Evolutionary conservation across 2,113 vertebrate genomes (phyloP).

Genomic region (Corynorhinus townsendii): DNA sequence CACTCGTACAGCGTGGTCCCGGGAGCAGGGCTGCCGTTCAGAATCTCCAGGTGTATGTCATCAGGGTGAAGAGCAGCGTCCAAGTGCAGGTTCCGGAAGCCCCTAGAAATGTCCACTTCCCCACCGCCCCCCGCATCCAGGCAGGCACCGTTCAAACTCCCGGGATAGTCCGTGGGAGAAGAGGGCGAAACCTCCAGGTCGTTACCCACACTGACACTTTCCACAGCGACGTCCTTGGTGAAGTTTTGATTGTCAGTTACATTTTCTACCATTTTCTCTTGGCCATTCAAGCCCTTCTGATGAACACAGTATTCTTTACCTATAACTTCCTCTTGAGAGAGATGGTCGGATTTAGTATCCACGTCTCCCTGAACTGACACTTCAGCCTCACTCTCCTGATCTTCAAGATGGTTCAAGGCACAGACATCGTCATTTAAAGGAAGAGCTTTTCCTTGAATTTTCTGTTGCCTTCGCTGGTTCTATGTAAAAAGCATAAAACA

Average conservation of each 20-base stretch:
- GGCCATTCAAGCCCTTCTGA: constrained; percentile 52
- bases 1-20: constrained; percentile 80
- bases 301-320: constrained; percentile 48
- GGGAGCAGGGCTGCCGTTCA: constrained; percentile 66
- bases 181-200: background rate
- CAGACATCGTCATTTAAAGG: constrained; percentile 65
- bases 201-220: background rate
- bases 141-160: constrained; percentile 59
- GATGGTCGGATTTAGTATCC: constrained; percentile 39
- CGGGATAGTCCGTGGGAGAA: constrained; percentile 1
- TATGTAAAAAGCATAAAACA: constrained; percentile 67
- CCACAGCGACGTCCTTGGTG: constrained; percentile 40
- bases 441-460: constrained; percentile 83
- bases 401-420: constrained; percentile 58
- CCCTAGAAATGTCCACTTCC: constrained; percentile 75
- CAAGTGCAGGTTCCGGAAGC: constrained; percentile 83
- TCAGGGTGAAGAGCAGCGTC: constrained; percentile 74
- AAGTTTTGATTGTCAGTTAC: constrained; percentile 49
- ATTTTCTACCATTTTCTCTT: constrained; percentile 49
- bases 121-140: constrained; percentile 55
- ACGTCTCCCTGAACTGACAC: constrained; percentile 64
- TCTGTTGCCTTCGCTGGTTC: constrained; percentile 92
- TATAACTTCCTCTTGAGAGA: constrained; percentile 63
- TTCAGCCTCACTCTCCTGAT: constrained; percentile 27
- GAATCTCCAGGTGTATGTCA: constrained; percentile 57